Percentiles rank a stretch among this genome's conserved stretches.
These are phyloP conservation scores for Drosophila limbata DNA, from an alignment of 2,888 invertebrate genomes.

Conservation along the genomic window DNA sequence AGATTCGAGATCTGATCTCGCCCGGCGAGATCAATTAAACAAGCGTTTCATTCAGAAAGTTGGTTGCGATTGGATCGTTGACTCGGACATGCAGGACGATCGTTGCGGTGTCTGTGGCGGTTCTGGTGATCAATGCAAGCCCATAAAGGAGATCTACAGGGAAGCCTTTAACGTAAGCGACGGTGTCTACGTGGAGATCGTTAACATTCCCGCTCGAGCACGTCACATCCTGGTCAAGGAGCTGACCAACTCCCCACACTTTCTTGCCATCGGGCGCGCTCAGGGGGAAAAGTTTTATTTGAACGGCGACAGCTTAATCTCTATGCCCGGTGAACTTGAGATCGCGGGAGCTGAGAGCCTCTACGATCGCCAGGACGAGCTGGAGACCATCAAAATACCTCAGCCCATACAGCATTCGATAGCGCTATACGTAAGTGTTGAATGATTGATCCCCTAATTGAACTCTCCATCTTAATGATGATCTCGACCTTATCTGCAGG, in stretches of 20 bases:
- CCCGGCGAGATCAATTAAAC: constrained; percentile 66
- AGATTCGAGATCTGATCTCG: too few relatives aligned
- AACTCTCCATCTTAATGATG: neutral
- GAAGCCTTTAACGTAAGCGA: constrained; percentile 87
- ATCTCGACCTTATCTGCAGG: constrained; percentile 84
- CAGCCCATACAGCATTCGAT: constrained; percentile 93
- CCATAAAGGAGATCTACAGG: constrained; percentile 86
- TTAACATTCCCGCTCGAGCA: constrained; percentile 91
- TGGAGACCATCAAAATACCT: constrained; percentile 92
- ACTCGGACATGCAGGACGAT: constrained; percentile 92
- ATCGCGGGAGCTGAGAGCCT: constrained; percentile 92
- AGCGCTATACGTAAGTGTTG: constrained; percentile 89
- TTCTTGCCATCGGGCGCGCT: constrained; percentile 91
- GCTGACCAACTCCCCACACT: constrained; percentile 91
- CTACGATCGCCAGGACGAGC: constrained; percentile 91
- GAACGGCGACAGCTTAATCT: constrained; percentile 91
- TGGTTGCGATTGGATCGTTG: constrained; percentile 96
- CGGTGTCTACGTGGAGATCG: constrained; percentile 87
- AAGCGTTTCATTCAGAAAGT: constrained; percentile 89
- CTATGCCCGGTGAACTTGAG: constrained; percentile 92
- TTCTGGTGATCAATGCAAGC: constrained; percentile 92
- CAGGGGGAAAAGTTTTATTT: constrained; percentile 89
- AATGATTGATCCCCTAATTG: neutral
- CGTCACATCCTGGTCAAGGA: constrained; percentile 92
- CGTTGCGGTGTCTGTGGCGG: constrained; percentile 95